Conservation (phyloP, 2,797 vertebrate species). For the Sparus aurata region DNA sequence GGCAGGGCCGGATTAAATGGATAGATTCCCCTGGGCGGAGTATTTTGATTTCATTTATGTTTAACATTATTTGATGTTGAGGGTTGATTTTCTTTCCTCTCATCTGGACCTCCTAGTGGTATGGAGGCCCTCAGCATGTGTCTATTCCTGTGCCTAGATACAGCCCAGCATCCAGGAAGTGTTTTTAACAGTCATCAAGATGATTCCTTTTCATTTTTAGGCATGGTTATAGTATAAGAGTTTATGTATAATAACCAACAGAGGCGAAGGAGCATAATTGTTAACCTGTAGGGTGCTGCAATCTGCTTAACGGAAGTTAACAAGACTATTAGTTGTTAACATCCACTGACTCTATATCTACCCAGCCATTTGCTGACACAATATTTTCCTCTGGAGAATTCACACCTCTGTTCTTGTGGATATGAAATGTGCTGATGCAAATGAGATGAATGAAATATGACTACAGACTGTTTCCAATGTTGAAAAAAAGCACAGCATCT, state of each 20-base stretch:
- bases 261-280: slow-evolving; percentile 3
- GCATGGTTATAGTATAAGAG: not conserved
- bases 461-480: slow-evolving; percentile 20
- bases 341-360: slow-evolving; percentile 11
- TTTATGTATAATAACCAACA: slow-evolving; percentile 7
- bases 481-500: not conserved
- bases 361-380: slow-evolving; percentile 31
- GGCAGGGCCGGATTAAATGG: too few relatives aligned
- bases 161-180: not conserved
- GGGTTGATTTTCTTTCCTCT: too few relatives aligned
- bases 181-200: not conserved
- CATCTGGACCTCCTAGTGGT: too few relatives aligned
- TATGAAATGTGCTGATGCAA: slow-evolving; percentile 42
- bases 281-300: slow-evolving; percentile 10
- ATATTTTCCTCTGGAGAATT: slow-evolving; percentile 35
- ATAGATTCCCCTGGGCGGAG: too few relatives aligned
- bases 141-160: too few relatives aligned
- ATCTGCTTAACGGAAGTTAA: slow-evolving; percentile 24
- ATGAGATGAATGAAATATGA: slow-evolving; percentile 33
- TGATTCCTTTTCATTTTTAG: not conserved
- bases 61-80: too few relatives aligned
- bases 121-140: too few relatives aligned
- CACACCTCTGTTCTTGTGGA: slow-evolving; percentile 33
- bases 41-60: too few relatives aligned
- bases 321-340: slow-evolving; percentile 44